Conservation (phyloP, 2,113 vertebrate genomes). For the Clarias macrocephalus region DNA sequence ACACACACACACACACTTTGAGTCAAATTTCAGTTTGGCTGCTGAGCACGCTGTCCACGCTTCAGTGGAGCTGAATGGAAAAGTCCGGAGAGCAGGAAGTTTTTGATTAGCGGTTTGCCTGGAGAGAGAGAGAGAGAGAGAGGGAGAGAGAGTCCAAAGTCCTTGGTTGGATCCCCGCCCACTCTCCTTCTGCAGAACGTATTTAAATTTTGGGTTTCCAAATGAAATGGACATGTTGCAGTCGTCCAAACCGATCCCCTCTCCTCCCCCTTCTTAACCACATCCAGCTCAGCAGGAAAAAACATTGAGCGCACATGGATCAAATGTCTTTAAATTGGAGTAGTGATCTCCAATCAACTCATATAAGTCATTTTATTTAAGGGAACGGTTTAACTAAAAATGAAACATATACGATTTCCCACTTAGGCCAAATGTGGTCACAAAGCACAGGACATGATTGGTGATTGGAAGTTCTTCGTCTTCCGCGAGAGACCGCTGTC, state of each 20-base stretch:
- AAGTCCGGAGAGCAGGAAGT: slow-evolving; percentile 46
- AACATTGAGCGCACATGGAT: not conserved
- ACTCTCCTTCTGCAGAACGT: slow-evolving; percentile 24
- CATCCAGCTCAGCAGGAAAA: slow-evolving; percentile 22
- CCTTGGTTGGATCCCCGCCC: slow-evolving; percentile 8
- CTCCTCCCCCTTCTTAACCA: not conserved
- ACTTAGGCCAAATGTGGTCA: not conserved
- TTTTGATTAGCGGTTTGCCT: slow-evolving; percentile 48
- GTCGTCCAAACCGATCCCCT: not conserved
- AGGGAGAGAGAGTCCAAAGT: slow-evolving; percentile 11
- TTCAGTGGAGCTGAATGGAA: slow-evolving; percentile 40
- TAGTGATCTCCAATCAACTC: slow-evolving; percentile 15
- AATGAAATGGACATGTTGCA: not conserved
- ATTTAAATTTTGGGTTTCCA: slow-evolving; percentile 22
- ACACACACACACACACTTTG: slow-evolving; percentile 37
- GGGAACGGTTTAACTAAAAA: not conserved
- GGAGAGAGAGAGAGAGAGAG: slow-evolving; percentile 31
- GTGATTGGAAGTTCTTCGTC: not conserved
- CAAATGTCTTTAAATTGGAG: slow-evolving; percentile 23
- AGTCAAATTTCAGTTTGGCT: slow-evolving; percentile 40
- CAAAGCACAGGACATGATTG: not conserved
- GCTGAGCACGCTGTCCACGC: slow-evolving; percentile 37
- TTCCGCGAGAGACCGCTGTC: not conserved
- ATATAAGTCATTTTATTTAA: slow-evolving; percentile 8
- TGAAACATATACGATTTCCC: not conserved